These are phyloP conservation scores for Scelioninae gen. 2 DNA, from an alignment of 2,888 invertebrate genomes.

Conservation along the genomic window DNA sequence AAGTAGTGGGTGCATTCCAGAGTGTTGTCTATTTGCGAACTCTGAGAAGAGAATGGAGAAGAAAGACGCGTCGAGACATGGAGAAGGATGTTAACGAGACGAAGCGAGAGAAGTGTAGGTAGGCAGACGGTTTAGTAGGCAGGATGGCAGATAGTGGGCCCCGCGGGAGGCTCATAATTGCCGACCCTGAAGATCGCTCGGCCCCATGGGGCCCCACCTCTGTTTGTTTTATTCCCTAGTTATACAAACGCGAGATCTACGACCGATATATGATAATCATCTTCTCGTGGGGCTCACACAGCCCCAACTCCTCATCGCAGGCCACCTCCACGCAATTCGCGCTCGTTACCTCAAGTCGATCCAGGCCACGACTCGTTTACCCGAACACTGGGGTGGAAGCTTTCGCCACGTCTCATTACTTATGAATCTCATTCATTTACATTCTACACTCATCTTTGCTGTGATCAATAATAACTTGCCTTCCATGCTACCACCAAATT, in stretches of 20 bases:
- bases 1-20: conserved; percentile 63
- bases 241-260: conserved; percentile 75
- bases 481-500: conserved; percentile 62
- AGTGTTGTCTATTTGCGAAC: conserved; percentile 61
- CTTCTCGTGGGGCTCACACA: conserved; percentile 50
- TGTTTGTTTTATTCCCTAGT: conserved; percentile 76
- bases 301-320: conserved; percentile 51
- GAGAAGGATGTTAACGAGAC: conserved; percentile 43
- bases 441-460: conserved; percentile 61
- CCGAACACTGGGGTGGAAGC: conserved; percentile 65
- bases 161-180: conserved; percentile 75
- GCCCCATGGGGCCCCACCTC: conserved; percentile 74
- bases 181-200: conserved; percentile 74
- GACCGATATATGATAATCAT: conserved; percentile 75
- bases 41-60: conserved; percentile 11
- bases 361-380: conserved; percentile 31
- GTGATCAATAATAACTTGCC: conserved; percentile 71
- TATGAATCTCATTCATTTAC: conserved; percentile 72
- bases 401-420: conserved; percentile 74
- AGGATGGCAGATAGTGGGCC: conserved; percentile 67
- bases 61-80: conserved; percentile 27
- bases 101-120: conserved; percentile 47
- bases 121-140: conserved; percentile 54
- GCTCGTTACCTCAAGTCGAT: conserved; percentile 49
- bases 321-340: conserved; percentile 63